Conservation (phyloP, 2,113 vertebrate genomes). For the Podarcis cretensis region DNA sequence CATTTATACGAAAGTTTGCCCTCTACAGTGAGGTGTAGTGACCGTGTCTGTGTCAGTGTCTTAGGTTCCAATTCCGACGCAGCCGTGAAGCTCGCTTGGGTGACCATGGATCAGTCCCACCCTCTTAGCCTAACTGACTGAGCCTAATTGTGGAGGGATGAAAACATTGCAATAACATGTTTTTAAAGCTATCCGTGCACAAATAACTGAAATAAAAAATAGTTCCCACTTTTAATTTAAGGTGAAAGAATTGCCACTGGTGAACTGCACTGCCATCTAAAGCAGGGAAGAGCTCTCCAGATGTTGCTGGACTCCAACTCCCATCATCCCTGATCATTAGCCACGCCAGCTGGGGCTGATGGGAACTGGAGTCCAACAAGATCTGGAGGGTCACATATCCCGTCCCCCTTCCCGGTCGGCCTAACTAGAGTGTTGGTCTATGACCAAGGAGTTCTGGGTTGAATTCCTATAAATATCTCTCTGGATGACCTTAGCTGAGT, state of each 20-base stretch:
- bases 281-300: not conserved
- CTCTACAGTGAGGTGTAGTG: not conserved
- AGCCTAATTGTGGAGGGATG: too few relatives aligned
- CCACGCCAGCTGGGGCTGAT: not conserved
- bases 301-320: not conserved
- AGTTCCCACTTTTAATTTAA: not conserved
- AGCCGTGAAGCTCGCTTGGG: not conserved
- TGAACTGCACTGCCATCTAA: not conserved
- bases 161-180: not conserved
- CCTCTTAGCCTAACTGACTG: too few relatives aligned
- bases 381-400: not conserved
- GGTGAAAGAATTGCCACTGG: not conserved
- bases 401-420: not conserved
- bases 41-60: not conserved
- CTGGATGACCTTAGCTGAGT: not conserved
- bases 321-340: not conserved
- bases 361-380: not conserved
- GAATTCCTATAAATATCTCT: not conserved
- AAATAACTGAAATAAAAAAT: not conserved
- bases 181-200: not conserved
- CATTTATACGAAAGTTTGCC: not conserved
- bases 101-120: not conserved
- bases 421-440: not conserved
- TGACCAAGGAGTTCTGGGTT: not conserved
- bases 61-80: not conserved